phyloP scores from a whole-genome alignment of 2,113 vertebrate genomes.

The Pelmatolapia mariae region DNA sequence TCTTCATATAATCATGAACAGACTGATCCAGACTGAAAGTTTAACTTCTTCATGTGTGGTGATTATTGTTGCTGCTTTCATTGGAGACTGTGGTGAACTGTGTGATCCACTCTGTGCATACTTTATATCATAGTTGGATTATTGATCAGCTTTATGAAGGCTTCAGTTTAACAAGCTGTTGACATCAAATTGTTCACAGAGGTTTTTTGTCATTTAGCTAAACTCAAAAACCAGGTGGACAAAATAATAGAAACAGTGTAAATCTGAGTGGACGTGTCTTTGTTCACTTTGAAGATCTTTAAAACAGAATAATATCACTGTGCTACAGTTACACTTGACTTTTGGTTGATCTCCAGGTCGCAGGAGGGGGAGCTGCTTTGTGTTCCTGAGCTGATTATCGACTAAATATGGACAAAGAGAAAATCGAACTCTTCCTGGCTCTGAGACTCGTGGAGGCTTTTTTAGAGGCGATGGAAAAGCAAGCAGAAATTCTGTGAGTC shows the following conservation, averaged over 20 bases:
- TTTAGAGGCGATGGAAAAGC: rapidly evolving
- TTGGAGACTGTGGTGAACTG: rapidly evolving
- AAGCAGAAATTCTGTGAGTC: background rate
- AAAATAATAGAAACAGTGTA: background rate
- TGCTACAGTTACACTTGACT: background rate
- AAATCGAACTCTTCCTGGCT: rapidly evolving
- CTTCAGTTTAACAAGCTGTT: background rate
- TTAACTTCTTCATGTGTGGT: rapidly evolving
- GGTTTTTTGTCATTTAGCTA: rapidly evolving
- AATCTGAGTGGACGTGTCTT: no score
- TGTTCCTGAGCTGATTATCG: background rate
- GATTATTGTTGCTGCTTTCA: background rate
- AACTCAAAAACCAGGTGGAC: background rate
- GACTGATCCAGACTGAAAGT: background rate
- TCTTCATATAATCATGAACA: background rate
- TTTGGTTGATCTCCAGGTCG: rapidly evolving
- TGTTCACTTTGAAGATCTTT: rapidly evolving
- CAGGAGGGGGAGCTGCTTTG: rapidly evolving
- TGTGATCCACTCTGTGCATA: background rate
- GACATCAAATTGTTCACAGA: background rate
- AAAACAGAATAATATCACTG: background rate
- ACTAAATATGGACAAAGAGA: rapidly evolving
- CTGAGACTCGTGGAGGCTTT: rapidly evolving
- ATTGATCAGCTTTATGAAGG: rapidly evolving
- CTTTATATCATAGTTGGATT: background rate